phyloP scores from a whole-genome alignment of 2,113 vertebrate species.

The Hemiprocne comata region DNA sequence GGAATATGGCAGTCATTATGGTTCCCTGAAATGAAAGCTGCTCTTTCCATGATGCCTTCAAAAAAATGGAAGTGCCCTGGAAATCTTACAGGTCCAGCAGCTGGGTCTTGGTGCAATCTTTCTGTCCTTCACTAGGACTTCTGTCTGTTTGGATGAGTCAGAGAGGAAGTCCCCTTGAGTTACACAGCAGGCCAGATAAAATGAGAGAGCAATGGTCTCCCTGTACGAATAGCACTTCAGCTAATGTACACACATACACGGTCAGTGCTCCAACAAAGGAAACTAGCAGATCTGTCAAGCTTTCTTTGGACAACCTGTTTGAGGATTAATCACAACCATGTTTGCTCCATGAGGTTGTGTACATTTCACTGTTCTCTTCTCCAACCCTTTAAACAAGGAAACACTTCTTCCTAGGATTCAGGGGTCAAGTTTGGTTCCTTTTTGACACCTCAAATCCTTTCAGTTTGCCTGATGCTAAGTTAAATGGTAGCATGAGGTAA shows the following conservation, averaged over 20 bases:
- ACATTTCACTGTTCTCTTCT: neutral
- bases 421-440: neutral
- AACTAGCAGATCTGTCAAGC: neutral
- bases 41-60: neutral
- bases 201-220: neutral
- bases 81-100: neutral
- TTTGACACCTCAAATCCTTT: conserved; percentile 24
- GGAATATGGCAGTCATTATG: neutral
- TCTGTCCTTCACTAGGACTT: neutral
- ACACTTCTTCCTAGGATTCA: neutral
- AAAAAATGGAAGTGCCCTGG: neutral
- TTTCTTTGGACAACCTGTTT: neutral
- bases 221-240: neutral
- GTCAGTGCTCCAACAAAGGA: neutral
- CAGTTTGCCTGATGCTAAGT: conserved; percentile 2
- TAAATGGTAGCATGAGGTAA: neutral
- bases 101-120: neutral
- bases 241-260: neutral
- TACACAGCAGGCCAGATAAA: neutral
- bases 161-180: neutral
- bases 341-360: neutral
- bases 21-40: neutral
- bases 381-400: neutral
- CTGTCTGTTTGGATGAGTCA: neutral
- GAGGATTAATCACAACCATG: neutral